Percentiles rank a stretch among this genome's conserved stretches.
phyloP scores from a whole-genome alignment of 1,140 invertebrate genomes.

The Drosophila pruinosa region DNA sequence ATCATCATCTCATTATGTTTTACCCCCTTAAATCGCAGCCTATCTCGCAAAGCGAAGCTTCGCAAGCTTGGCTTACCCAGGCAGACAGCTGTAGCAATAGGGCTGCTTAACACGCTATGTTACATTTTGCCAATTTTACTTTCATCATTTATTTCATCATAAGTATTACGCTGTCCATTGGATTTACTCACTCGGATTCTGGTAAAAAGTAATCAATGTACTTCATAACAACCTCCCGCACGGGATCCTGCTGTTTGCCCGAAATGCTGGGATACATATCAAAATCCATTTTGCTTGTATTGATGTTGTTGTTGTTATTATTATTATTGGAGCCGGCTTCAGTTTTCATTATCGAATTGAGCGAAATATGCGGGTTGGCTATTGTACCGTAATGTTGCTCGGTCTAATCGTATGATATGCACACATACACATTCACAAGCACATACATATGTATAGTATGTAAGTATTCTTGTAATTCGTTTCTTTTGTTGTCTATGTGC shows the following conservation, averaged over 20 bases:
- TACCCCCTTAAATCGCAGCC: background rate
- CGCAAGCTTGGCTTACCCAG: background rate
- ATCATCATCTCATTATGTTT: background rate
- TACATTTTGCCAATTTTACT: background rate
- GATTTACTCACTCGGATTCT: slow-evolving; percentile 86
- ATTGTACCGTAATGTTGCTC: slow-evolving; percentile 12
- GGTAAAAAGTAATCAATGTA: slow-evolving; percentile 87
- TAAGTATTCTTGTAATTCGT: slow-evolving; percentile 10
- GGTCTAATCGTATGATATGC: slow-evolving; percentile 43
- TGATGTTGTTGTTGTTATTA: slow-evolving; percentile 37
- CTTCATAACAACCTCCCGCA: slow-evolving; percentile 86
- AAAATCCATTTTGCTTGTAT: slow-evolving; percentile 83
- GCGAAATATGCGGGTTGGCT: slow-evolving; percentile 12
- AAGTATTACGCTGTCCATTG: no score
- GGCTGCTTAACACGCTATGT: background rate
- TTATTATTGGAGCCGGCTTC: slow-evolving; percentile 59
- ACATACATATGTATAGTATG: background rate
- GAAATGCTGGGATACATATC: slow-evolving; percentile 86
- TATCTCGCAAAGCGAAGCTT: background rate
- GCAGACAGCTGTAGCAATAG: background rate
- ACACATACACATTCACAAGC: background rate
- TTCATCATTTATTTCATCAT: background rate
- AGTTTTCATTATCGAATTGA: slow-evolving; percentile 69
- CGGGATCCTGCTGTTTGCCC: slow-evolving; percentile 86
- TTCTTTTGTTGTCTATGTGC: background rate